A percentile compares a stretch with the other conserved stretches of the same genome.
Evolutionary conservation across 2,797 vertebrate species (phyloP).

Genomic region (Gadopsis marmoratus): DNA sequence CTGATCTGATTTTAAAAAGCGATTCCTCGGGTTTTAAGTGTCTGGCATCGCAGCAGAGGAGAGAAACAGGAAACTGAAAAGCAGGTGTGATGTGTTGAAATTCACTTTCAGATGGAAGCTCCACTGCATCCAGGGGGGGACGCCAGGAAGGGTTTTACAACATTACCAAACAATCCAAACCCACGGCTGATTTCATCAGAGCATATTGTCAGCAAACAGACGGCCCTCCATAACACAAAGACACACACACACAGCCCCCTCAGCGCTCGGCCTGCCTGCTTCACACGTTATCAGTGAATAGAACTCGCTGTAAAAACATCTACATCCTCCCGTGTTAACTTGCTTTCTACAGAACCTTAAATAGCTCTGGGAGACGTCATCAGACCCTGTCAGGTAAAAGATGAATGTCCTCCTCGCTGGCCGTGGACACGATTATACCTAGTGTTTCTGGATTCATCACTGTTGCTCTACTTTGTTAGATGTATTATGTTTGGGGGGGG

Average conservation of each 20-base stretch:
- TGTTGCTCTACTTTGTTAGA: conserved; percentile 57
- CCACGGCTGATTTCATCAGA: neutral
- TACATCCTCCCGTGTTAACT: neutral
- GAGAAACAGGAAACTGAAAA: neutral
- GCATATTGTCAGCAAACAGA: conserved; percentile 13
- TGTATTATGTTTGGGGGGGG: conserved; percentile 18
- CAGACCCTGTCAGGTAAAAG: conserved; percentile 42
- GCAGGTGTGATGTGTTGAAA: neutral
- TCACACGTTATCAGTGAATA: neutral
- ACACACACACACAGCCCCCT: neutral
- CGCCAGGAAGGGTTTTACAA: neutral
- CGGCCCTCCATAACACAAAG: neutral
- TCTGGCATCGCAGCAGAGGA: neutral
- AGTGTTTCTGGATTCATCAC: conserved; percentile 40
- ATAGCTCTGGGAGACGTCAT: conserved; percentile 15
- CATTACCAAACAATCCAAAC: neutral
- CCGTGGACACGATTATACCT: conserved; percentile 51
- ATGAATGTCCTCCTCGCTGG: conserved; percentile 51
- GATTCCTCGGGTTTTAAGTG: neutral
- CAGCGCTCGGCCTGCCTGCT: neutral
- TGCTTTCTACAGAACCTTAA: conserved; percentile 9
- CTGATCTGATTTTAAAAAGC: neutral
- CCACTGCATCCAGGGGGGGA: neutral
- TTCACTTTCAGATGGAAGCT: neutral
- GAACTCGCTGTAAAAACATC: neutral